These are phyloP conservation scores for Anoplopoma fimbria DNA, from an alignment of 2,113 vertebrate genomes.

Conservation along the genomic window DNA sequence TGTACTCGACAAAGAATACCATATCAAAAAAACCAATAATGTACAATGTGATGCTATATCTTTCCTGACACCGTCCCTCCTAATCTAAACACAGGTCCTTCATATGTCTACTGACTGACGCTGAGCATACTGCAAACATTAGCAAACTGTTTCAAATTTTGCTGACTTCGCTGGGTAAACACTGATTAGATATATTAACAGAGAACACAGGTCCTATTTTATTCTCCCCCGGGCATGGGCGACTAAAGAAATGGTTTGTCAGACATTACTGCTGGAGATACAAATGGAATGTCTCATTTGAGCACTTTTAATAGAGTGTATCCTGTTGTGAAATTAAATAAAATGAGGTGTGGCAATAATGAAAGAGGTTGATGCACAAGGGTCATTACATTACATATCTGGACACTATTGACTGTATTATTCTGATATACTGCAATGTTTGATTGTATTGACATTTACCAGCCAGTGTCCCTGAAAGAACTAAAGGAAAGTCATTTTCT, in stretches of 20 bases:
- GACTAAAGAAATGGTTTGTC: not conserved
- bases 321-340: not conserved
- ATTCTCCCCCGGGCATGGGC: constrained; percentile 1
- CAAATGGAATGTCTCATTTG: not conserved
- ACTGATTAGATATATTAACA: constrained; percentile 24
- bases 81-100: constrained; percentile 5
- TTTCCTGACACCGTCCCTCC: constrained; percentile 5
- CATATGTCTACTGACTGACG: constrained; percentile 11
- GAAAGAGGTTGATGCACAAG: not conserved
- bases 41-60: not conserved
- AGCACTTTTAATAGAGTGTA: not conserved
- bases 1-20: too few species aligned
- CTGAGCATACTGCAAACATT: constrained; percentile 36
- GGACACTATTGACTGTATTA: not conserved
- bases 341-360: not conserved
- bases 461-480: not conserved
- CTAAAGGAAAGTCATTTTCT: not conserved
- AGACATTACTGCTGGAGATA: not conserved
- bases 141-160: constrained; percentile 41
- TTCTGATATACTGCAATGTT: not conserved
- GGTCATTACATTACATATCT: not conserved
- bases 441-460: not conserved
- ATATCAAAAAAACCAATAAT: not conserved
- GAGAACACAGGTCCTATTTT: not conserved
- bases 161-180: constrained; percentile 42